Conservation (phyloP, 1,140 invertebrate species). For the Periplaneta americana region DNA sequence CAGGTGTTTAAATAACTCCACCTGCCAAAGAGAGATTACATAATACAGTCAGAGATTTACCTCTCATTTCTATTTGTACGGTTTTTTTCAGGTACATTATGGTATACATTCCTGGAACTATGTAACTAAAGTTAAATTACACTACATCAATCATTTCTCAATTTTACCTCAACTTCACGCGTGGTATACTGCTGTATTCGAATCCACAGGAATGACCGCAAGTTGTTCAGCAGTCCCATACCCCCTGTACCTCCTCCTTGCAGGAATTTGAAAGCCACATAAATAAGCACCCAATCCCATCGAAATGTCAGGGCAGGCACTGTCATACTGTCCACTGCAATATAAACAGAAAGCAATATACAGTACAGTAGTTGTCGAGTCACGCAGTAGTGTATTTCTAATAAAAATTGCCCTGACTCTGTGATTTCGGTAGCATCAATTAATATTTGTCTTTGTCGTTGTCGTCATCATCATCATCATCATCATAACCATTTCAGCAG, state of each 20-base stretch:
- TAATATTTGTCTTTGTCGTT: no score
- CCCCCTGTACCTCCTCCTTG: slow-evolving; percentile 87
- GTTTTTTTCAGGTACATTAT: no score
- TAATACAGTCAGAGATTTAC: not conserved
- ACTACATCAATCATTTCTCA: not conserved
- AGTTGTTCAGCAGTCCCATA: slow-evolving; percentile 90
- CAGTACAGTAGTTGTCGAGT: no score
- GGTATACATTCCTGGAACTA: not conserved
- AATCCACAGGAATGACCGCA: slow-evolving; percentile 91
- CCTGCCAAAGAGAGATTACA: slow-evolving; percentile 38
- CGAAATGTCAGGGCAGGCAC: slow-evolving; percentile 52
- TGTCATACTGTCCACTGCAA: slow-evolving; percentile 72
- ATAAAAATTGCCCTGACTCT: no score
- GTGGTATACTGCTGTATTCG: slow-evolving; percentile 93
- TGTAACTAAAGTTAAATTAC: not conserved
- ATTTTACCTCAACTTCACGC: slow-evolving; percentile 73
- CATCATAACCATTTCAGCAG: no score
- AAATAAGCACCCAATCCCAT: slow-evolving; percentile 86
- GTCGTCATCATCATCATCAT: no score
- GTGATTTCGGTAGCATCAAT: no score
- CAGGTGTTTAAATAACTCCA: slow-evolving; percentile 77
- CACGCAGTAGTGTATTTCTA: no score
- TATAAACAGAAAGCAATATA: no score
- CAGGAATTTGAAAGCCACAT: slow-evolving; percentile 83
- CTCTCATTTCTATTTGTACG: no score